Conservation (phyloP, 53 echinoderm and acorn worm species). For the Astropecten irregularis region DNA sequence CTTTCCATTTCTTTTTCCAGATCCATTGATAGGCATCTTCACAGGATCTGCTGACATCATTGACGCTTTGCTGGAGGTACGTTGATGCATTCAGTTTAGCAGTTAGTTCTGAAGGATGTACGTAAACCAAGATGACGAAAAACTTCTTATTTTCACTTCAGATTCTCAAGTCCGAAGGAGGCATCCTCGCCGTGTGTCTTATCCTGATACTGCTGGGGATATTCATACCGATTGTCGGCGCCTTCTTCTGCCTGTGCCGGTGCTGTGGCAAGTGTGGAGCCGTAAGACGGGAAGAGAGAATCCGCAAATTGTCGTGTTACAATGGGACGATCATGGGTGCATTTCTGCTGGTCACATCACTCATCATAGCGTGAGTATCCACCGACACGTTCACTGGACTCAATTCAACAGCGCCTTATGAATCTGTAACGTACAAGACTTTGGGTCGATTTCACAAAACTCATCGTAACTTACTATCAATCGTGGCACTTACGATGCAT, state of each 20-base stretch:
- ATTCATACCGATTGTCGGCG: conserved; percentile 19
- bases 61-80: not conserved
- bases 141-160: too few species aligned
- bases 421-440: not conserved
- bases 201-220: conserved; percentile 3
- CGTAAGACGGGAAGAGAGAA: conserved; percentile 1
- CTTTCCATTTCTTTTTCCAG: not conserved
- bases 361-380: conserved; percentile 18
- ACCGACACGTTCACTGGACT: not conserved
- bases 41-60: not conserved
- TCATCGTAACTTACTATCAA: too few species aligned
- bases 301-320: not conserved
- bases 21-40: conserved; percentile 2
- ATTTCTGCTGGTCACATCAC: not conserved
- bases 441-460: too few species aligned
- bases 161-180: conserved; percentile 33
- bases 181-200: conserved; percentile 15
- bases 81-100: not conserved
- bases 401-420: not conserved
- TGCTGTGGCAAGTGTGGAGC: conserved; percentile 9
- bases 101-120: too few species aligned
- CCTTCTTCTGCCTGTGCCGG: conserved; percentile 26
- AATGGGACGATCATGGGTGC: conserved; percentile 13
- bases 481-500: too few species aligned
- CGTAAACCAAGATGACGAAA: too few species aligned